Evolutionary conservation across 2,113 vertebrate species (phyloP).

Genomic region (Bos taurus): DNA sequence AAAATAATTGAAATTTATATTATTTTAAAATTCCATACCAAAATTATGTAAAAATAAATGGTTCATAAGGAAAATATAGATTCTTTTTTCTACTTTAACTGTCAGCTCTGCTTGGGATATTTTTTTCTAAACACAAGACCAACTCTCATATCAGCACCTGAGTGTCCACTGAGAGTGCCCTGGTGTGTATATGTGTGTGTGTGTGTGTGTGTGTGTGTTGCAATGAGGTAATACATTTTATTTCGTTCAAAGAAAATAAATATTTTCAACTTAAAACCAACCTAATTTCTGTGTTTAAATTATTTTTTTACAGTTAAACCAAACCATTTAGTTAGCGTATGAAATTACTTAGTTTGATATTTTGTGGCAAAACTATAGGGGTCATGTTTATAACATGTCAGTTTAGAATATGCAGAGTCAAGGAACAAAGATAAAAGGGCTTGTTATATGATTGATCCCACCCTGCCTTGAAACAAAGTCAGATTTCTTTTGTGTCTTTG

Average conservation of each 20-base stretch:
- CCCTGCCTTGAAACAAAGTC: neutral
- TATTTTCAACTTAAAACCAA: neutral
- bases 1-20: neutral
- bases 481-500: neutral
- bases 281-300: neutral
- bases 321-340: neutral
- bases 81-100: conserved; percentile 8
- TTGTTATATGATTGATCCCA: neutral
- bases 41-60: conserved; percentile 20
- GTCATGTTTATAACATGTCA: neutral
- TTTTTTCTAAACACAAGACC: neutral
- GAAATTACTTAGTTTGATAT: neutral
- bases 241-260: neutral
- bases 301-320: neutral
- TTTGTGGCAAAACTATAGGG: neutral
- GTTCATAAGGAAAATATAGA: neutral
- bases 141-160: neutral
- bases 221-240: neutral
- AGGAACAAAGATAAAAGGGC: conserved; percentile 43
- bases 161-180: neutral
- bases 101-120: neutral
- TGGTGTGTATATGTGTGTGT: neutral
- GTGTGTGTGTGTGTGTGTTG: neutral
- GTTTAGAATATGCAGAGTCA: neutral
- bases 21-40: conserved; percentile 16